Percentiles rank a stretch among this genome's conserved stretches.
These are phyloP conservation scores for Hartigia nigra DNA, from an alignment of 2,888 invertebrate genomes.

Conservation along the genomic window DNA sequence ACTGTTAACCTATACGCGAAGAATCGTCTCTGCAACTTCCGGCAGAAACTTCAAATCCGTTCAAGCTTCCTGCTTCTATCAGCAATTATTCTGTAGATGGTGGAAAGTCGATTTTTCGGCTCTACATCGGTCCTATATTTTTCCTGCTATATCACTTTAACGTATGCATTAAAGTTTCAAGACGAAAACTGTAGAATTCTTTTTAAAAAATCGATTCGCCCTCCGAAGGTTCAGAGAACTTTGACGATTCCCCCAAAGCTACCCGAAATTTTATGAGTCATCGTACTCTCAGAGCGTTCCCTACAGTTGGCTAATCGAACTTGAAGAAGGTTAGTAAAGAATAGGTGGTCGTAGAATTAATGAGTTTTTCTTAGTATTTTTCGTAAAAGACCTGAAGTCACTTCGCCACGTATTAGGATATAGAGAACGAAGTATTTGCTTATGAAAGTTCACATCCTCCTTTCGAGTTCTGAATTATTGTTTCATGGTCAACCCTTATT, in stretches of 20 bases:
- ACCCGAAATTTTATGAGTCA: background rate
- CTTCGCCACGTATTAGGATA: too few species aligned
- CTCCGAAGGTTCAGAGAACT: too few species aligned
- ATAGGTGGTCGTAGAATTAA: background rate
- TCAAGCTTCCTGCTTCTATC: background rate
- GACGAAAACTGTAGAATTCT: too few species aligned
- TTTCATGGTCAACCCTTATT: background rate
- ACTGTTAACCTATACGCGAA: too few species aligned
- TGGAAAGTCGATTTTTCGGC: too few species aligned
- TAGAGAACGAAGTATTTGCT: background rate
- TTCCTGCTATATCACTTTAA: too few species aligned
- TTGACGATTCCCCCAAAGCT: background rate
- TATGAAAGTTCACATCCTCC: background rate
- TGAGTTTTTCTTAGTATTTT: background rate
- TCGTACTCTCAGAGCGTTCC: background rate
- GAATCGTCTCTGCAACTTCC: background rate
- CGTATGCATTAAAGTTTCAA: too few species aligned
- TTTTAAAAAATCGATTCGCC: too few species aligned
- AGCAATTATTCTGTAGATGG: too few species aligned
- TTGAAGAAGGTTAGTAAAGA: background rate
- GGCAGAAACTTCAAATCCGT: background rate
- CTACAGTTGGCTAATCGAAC: background rate
- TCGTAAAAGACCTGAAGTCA: background rate
- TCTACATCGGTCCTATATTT: too few species aligned
- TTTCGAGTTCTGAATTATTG: background rate